Evolutionary conservation across 2,797 vertebrate genomes (phyloP), one percentile per base, ranked within the genome.

Genomic region (Eulemur rubriventer): DNA sequence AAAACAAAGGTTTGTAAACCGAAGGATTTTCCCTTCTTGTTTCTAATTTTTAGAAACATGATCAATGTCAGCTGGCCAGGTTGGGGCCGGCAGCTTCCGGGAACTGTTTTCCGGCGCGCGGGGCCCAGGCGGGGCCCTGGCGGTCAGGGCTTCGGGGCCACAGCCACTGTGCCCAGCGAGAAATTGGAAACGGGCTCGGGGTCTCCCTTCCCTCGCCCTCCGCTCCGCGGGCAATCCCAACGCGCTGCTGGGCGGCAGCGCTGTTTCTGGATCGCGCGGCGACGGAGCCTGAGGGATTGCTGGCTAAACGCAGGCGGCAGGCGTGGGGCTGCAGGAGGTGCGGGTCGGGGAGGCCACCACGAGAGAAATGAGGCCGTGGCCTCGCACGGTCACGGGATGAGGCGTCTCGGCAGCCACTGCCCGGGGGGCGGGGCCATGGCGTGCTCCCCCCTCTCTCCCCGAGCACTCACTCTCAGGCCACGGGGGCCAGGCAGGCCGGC

Each of bases 271-370:
- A 94, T 87, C 92, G 93, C 50, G 94, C 55, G 55, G 89, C 33
- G 65, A 72, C 43, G 93, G 95, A 90, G 90, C 26, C 5, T 98
- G 98, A 97, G 67, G 79, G 94, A 97, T 91, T 59, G 91, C 93
- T 79, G 2, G 13, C 96, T 97, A 93, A 22, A 28, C 94, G 94
- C 86, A 14, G 83, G 50, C 75, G 98, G 94, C 97, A 96, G 92
- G 78, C 84, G 65, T 57, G 7, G 76, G 96, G 96, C 98, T 95
- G n/a, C 86, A 55, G 2, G 96, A 95, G 96, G 97, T 85, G 38
- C 6, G 59, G 79, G 17, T 3, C 18, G 48, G 63, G 1, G 18
- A 73, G 35, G 84, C 46, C 61, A 94, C 65, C 55, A 24, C 69
- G 63, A 75, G 91, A 93, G 93, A 97, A 87, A 79, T 78, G 96